These are phyloP conservation scores for Pristionchus fissidentatus DNA, from an alignment of 2,888 invertebrate species.

Conservation along the genomic window DNA sequence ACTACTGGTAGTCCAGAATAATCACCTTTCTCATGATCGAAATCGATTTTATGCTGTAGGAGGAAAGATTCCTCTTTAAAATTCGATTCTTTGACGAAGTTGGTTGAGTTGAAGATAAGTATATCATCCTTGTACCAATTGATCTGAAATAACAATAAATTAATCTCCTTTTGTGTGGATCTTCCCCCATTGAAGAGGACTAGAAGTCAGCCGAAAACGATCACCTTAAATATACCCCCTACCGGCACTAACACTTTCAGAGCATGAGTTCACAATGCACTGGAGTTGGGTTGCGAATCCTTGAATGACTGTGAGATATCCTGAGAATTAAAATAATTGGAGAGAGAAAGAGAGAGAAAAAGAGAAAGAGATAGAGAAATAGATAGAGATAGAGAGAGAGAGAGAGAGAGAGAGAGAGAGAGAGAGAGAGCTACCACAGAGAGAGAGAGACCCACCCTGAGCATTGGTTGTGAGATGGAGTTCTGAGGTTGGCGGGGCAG, in stretches of 20 bases:
- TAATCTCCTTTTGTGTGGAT: neutral
- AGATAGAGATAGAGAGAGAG: neutral
- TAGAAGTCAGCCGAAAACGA: too few species aligned
- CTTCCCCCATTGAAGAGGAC: neutral
- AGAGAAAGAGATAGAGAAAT: neutral
- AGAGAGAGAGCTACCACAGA: neutral
- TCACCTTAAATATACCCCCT: neutral
- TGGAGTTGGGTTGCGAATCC: slow-evolving; percentile 73
- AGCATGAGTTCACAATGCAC: slow-evolving; percentile 69
- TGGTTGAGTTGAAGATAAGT: slow-evolving; percentile 68
- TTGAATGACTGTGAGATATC: slow-evolving; percentile 69
- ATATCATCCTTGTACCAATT: slow-evolving; percentile 72
- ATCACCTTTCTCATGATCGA: slow-evolving; percentile 60
- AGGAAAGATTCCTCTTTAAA: slow-evolving; percentile 65
- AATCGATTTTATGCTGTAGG: slow-evolving; percentile 63
- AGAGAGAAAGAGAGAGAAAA: neutral
- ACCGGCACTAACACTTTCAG: slow-evolving; percentile 43
- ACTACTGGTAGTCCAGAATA: neutral
- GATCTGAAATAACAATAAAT: slow-evolving; percentile 52
- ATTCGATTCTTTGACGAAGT: slow-evolving; percentile 64
- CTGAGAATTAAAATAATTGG: slow-evolving; percentile 23
- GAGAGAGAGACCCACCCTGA: slow-evolving; percentile 36
- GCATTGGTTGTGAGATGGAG: slow-evolving; percentile 45
- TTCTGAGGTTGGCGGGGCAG: neutral
- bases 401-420: neutral